These are phyloP conservation scores for Cydia splendana DNA, from an alignment of 1,140 invertebrate genomes.

Conservation along the genomic window DNA sequence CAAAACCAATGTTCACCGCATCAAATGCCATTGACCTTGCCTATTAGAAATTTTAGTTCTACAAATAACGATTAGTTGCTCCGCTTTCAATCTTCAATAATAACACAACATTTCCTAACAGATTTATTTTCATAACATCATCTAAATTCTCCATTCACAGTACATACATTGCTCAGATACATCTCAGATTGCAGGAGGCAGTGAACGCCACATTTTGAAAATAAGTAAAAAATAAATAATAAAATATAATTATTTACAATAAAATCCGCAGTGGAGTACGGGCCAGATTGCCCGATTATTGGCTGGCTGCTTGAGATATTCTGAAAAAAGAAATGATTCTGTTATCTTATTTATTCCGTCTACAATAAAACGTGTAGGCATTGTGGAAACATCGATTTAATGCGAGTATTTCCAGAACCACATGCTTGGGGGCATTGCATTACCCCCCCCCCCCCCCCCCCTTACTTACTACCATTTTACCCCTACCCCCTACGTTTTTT, in stretches of 20 bases:
- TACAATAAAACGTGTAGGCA: neutral
- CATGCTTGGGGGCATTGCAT: no score
- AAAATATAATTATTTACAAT: constrained; percentile 33
- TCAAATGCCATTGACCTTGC: no score
- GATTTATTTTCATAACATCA: constrained; percentile 24
- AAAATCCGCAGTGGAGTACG: constrained; percentile 22
- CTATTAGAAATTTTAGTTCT: no score
- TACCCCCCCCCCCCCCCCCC: no score
- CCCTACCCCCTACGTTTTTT: no score
- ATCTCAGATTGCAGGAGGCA: constrained; percentile 26
- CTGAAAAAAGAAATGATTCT: neutral
- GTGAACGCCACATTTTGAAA: constrained; percentile 15
- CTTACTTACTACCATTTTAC: no score
- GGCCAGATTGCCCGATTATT: constrained; percentile 1
- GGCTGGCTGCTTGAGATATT: constrained; percentile 24
- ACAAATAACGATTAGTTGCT: neutral
- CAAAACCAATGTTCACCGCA: no score
- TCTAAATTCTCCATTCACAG: constrained; percentile 31
- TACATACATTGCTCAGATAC: constrained; percentile 26
- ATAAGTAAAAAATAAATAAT: constrained; percentile 27
- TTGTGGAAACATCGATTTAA: neutral
- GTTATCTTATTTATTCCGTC: neutral
- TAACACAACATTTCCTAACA: constrained; percentile 3
- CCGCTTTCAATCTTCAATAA: neutral
- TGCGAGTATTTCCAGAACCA: neutral